Conservation (phyloP, 2,888 invertebrate genomes). For the Drosophila koepferae region DNA sequence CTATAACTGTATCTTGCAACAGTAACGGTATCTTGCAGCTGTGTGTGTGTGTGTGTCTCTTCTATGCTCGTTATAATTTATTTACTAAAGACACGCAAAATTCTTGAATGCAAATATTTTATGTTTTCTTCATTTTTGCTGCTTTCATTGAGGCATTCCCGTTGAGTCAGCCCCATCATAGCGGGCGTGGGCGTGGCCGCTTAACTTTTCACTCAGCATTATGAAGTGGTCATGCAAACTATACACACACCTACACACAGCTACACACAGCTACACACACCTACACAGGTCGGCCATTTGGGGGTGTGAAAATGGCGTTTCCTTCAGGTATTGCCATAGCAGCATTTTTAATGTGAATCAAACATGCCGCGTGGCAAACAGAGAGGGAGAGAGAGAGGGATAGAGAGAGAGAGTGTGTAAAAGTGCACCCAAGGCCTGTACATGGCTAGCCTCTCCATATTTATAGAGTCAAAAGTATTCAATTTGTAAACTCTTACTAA, state of each 20-base stretch:
- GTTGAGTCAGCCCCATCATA: constrained; percentile 66
- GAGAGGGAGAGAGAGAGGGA: not conserved
- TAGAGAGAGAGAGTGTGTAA: no score
- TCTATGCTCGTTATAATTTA: constrained; percentile 73
- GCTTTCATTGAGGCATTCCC: constrained; percentile 44
- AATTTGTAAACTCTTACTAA: no score
- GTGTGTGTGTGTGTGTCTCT: constrained; percentile 27
- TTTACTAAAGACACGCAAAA: constrained; percentile 81
- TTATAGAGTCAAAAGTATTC: no score
- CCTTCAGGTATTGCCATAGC: constrained; percentile 20
- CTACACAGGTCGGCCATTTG: constrained; percentile 11
- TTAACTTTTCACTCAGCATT: constrained; percentile 69
- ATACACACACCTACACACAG: constrained; percentile 23
- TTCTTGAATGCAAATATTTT: constrained; percentile 78
- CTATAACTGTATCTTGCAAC: constrained; percentile 5
- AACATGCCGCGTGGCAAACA: constrained; percentile 2
- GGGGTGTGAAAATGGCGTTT: constrained; percentile 56
- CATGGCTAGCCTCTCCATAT: no score
- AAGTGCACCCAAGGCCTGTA: no score
- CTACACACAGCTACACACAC: constrained; percentile 7
- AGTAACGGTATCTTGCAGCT: not conserved
- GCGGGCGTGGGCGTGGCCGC: constrained; percentile 66
- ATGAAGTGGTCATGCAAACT: constrained; percentile 65
- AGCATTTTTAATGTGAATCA: constrained; percentile 8
- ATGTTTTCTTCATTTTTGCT: constrained; percentile 26